Conservation (phyloP, 2,888 invertebrate genomes). For the Microctonus brassicae region DNA sequence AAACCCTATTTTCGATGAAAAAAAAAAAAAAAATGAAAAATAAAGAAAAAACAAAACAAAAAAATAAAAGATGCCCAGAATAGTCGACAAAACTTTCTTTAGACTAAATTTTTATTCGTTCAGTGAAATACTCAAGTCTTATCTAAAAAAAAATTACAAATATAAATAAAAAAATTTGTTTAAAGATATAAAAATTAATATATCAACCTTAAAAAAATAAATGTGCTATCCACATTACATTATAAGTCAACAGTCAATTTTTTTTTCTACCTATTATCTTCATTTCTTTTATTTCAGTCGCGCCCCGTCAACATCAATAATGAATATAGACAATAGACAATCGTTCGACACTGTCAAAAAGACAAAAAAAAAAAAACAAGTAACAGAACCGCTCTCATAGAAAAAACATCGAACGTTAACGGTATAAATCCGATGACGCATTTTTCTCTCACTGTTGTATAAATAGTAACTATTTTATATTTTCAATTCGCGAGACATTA, state of each 20-base stretch:
- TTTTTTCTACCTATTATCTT: not conserved
- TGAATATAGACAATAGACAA: conserved; percentile 8
- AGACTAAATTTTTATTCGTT: conserved; percentile 16
- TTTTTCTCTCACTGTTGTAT: not conserved
- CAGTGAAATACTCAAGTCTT: conserved; percentile 1
- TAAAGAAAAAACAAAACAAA: not conserved
- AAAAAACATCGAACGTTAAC: conserved; percentile 1
- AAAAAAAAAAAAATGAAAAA: not conserved
- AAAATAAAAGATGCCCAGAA: not conserved
- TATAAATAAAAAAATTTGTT: not conserved
- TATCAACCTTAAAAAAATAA: not conserved
- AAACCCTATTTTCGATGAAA: conserved; percentile 31
- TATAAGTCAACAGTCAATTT: not conserved
- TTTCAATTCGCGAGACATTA: conserved; percentile 17
- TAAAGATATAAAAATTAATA: not conserved
- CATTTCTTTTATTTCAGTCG: not conserved
- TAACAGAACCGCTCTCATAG: not conserved
- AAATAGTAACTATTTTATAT: conserved; percentile 15
- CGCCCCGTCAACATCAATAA: not conserved
- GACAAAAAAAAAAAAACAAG: not conserved
- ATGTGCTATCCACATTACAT: not conserved
- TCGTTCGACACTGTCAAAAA: not conserved
- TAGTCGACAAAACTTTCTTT: conserved; percentile 23
- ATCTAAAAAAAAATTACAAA: not conserved
- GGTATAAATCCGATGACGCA: conserved; percentile 19